Evolutionary conservation across 2,113 vertebrate species (phyloP).

Genomic region (Stegostoma tigrinum): DNA sequence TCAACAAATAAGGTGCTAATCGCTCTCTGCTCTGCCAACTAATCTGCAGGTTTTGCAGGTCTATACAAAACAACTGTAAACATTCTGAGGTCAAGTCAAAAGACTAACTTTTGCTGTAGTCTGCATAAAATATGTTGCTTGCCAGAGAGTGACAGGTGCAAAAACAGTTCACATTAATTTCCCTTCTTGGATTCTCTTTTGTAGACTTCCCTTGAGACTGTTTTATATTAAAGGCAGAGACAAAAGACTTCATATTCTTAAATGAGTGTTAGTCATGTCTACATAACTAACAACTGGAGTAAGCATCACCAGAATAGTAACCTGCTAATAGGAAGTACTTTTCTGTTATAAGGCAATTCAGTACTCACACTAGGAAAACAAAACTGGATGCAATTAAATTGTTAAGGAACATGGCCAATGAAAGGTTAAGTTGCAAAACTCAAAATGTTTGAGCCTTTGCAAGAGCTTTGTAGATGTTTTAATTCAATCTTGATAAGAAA

Average conservation of each 20-base stretch:
- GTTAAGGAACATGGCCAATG: neutral
- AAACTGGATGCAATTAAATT: neutral
- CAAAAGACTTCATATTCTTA: neutral
- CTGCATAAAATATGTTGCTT: neutral
- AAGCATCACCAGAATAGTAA: too few species aligned
- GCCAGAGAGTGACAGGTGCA: neutral
- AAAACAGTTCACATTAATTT: neutral
- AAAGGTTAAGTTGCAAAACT: neutral
- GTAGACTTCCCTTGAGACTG: neutral
- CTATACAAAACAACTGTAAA: neutral
- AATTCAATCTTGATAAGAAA: neutral
- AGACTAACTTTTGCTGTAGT: neutral
- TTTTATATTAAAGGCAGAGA: neutral
- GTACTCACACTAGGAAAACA: neutral
- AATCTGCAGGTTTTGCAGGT: neutral
- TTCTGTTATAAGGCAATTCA: too few species aligned
- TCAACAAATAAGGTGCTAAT: neutral
- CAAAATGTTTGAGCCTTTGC: neutral
- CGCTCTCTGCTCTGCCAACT: neutral
- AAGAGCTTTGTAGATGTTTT: neutral
- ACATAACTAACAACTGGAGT: neutral
- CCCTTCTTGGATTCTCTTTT: neutral
- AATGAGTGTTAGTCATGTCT: neutral
- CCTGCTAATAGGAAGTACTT: too few species aligned
- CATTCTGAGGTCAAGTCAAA: neutral